Evolutionary conservation across 2,888 invertebrate species (phyloP), one percentile per base, ranked within the genome.

Genomic region (Nomada ruficornis): DNA sequence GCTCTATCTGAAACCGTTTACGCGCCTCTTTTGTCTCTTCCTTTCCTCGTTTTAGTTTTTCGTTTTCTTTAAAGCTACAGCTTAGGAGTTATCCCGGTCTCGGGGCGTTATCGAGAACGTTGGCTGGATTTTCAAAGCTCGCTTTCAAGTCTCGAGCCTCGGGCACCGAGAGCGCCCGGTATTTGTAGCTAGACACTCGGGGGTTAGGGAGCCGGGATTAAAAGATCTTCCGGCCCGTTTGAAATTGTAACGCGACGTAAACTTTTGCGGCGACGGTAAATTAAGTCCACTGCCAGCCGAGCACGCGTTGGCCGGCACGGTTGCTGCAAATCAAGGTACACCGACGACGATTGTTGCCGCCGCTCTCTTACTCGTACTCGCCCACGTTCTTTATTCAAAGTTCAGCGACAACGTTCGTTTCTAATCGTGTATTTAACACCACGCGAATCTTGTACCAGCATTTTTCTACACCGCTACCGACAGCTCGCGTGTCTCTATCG

Each of bases 1-100:
- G 77, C 86, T 92, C 91, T 90, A 91, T 92, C 91, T 82, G 84
- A 89, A 87, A 87, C 88, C 89, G 86, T 90, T 92, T 89, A 88
- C 89, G 89, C 88, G 80, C 86, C 80, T 83, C 80, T 80, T 44
- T 60, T 36, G 42, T 50, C n/a, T 29, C 20, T 50, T 44, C 57
- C 47, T 18, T 18, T 18, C 20, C 47, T 26, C 13, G 63, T 7
- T 10, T 13, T 10, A 4, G 4, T 15, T 63, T n/a, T 13, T 47
- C 13, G 10, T 47, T 57, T 55, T 57, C 57, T 65, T 47, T 13
- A 54, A 71, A 81, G 55, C 72, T 18, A 59, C 67, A 63, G 36
- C 44, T 50, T 62, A 52, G 60, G 23, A 59, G 71, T 67, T 68
- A 79, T 79, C 55, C 55, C n/a, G 54, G 26, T 29, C 60, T 20